phyloP scores from a whole-genome alignment of 2,113 vertebrate genomes.

The Ardeotis arabs region DNA sequence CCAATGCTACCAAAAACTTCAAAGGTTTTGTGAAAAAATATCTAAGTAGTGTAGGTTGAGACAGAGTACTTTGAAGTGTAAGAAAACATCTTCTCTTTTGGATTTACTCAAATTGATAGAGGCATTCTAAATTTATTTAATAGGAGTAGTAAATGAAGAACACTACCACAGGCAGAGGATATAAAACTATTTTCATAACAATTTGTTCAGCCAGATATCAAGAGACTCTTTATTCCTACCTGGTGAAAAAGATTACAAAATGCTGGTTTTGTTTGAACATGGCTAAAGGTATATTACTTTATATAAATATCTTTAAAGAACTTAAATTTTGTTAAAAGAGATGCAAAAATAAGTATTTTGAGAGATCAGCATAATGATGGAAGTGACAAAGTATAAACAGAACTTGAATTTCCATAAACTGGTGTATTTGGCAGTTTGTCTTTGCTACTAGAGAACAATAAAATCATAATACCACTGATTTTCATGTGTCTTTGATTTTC shows the following conservation, averaged over 20 bases:
- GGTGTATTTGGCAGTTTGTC: neutral
- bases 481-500: neutral
- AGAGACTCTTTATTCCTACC: constrained; percentile 11
- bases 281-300: neutral
- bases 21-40: neutral
- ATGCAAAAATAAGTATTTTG: constrained; percentile 4
- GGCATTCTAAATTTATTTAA: constrained; percentile 55
- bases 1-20: neutral
- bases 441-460: neutral
- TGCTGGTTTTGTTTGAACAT: constrained; percentile 31
- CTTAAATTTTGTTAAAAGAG: constrained; percentile 11
- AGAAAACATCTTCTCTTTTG: neutral
- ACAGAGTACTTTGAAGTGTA: neutral
- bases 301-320: neutral
- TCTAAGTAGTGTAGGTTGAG: neutral
- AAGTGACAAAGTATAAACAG: neutral
- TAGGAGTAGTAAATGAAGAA: constrained; percentile 48
- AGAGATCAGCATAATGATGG: neutral
- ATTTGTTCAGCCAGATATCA: constrained; percentile 57
- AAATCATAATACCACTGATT: neutral
- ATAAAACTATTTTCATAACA: constrained; percentile 64
- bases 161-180: constrained; percentile 23
- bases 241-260: constrained; percentile 51
- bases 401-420: neutral
- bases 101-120: constrained; percentile 52